Conservation (phyloP, 2,797 vertebrate genomes). For the Squalus acanthias region DNA sequence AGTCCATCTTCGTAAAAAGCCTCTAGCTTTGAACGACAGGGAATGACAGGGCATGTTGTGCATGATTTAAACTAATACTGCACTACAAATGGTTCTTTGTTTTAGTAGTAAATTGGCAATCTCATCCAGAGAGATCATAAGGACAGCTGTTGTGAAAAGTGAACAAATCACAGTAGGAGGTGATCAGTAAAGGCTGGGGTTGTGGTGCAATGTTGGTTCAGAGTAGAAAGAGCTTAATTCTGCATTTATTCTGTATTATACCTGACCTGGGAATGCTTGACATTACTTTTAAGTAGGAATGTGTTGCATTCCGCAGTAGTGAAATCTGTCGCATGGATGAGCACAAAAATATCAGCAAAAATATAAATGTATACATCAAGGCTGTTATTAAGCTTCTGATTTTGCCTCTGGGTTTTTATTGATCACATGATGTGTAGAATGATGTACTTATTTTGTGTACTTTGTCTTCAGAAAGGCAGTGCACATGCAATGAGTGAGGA, state of each 20-base stretch:
- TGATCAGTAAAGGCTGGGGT: background rate
- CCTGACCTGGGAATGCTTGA: background rate
- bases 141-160: background rate
- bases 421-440: background rate
- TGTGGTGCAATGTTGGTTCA: background rate
- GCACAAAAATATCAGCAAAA: background rate
- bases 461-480: background rate
- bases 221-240: background rate
- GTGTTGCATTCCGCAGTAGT: background rate
- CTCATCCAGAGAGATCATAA: background rate
- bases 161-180: background rate
- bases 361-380: background rate
- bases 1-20: background rate
- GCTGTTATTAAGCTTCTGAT: background rate
- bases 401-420: background rate
- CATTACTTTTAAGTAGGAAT: background rate
- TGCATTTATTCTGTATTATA: background rate
- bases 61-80: background rate
- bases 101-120: conserved; percentile 17
- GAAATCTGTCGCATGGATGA: background rate
- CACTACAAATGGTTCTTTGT: background rate
- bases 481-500: background rate
- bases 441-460: background rate
- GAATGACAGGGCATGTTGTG: background rate
- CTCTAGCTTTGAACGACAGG: background rate